A percentile compares a stretch with the other conserved stretches of the same genome.
Evolutionary conservation across 2,113 vertebrate species (phyloP).

Genomic region (Eidolon helvum): DNA sequence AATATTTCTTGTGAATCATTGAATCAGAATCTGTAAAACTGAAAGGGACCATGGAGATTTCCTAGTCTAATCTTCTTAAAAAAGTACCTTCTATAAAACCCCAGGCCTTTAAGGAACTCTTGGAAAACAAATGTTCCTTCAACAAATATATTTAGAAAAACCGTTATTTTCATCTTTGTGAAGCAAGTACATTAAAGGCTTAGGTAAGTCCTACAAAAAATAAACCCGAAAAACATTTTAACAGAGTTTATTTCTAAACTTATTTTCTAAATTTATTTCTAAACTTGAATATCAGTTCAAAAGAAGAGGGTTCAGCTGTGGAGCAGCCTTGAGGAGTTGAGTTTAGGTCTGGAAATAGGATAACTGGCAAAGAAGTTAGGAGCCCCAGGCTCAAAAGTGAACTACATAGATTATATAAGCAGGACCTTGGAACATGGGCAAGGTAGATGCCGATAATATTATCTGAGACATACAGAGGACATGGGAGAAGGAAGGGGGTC

Average conservation of each 20-base stretch:
- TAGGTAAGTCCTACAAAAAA: background rate
- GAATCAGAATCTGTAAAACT: background rate
- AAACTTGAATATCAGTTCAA: background rate
- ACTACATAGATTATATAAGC: background rate
- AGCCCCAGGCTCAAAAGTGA: background rate
- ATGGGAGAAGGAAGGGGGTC: background rate
- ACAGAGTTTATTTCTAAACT: background rate
- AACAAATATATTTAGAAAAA: background rate
- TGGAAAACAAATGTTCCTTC: background rate
- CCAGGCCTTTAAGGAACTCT: background rate
- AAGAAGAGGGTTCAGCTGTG: background rate
- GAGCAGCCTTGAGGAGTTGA: background rate
- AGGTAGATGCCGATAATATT: background rate
- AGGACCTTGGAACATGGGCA: background rate
- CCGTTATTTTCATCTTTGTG: background rate
- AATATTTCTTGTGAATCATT: conserved; percentile 12
- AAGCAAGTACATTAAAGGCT: background rate
- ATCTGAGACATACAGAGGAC: background rate
- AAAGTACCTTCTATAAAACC: background rate
- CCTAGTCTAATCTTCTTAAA: background rate
- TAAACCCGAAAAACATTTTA: background rate
- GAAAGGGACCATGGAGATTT: background rate
- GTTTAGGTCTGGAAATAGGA: background rate
- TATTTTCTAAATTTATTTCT: background rate
- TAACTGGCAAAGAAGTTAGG: background rate